Conservation (phyloP, 2,113 vertebrate genomes). For the Bolborhynchus lineola region DNA sequence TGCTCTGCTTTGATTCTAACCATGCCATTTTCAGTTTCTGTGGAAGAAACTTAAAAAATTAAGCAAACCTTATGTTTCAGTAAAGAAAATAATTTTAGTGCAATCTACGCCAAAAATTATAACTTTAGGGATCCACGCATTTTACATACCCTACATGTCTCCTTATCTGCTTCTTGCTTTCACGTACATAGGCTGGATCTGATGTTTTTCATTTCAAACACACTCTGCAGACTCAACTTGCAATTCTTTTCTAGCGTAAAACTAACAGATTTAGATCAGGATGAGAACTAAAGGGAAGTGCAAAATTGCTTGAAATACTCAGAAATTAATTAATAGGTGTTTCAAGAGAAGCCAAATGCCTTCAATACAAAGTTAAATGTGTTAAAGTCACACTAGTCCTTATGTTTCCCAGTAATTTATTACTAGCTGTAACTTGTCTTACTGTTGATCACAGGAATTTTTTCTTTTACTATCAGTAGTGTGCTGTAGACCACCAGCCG, state of each 20-base stretch:
- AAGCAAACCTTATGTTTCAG: background rate
- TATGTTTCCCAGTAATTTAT: background rate
- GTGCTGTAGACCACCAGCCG: background rate
- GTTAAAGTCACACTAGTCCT: background rate
- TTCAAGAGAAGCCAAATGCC: background rate
- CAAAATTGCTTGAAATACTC: background rate
- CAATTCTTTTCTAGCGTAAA: background rate
- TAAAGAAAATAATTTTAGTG: background rate
- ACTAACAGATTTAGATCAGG: background rate
- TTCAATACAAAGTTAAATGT: background rate
- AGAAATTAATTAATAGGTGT: background rate
- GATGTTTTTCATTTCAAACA: background rate
- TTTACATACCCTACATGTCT: background rate
- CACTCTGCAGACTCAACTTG: background rate
- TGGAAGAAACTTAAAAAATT: background rate
- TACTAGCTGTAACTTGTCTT: background rate
- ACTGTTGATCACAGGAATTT: background rate
- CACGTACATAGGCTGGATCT: background rate
- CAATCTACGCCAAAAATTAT: background rate
- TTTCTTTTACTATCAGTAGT: background rate
- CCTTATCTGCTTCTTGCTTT: background rate
- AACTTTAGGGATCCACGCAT: background rate
- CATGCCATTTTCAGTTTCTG: rapidly evolving
- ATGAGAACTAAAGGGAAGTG: background rate
- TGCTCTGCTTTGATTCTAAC: background rate